phyloP scores from a whole-genome alignment of 1,140 invertebrate species.

The Hormaphis cornu region DNA sequence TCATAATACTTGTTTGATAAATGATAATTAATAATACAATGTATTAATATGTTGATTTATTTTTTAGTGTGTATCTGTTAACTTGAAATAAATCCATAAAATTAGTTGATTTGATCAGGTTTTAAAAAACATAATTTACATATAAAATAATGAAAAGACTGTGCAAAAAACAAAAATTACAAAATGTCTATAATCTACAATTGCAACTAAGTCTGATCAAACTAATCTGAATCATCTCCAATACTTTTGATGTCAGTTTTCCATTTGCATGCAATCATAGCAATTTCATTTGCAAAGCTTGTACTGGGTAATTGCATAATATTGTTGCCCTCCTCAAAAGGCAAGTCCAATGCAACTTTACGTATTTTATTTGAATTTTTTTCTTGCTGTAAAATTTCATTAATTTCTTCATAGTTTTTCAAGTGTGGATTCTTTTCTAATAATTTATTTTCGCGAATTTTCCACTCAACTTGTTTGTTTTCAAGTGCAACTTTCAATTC shows the following conservation, averaged over 20 bases:
- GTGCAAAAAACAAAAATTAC: neutral
- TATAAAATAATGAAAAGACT: too few relatives aligned
- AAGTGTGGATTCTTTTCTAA: constrained; percentile 10
- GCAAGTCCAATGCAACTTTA: neutral
- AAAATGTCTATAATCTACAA: neutral
- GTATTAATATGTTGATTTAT: too few relatives aligned
- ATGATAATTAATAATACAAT: neutral
- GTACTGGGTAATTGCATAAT: neutral
- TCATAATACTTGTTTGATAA: neutral
- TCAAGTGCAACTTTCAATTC: constrained; percentile 6
- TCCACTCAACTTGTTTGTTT: constrained; percentile 16
- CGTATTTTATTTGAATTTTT: neutral
- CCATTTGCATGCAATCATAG: constrained; percentile 3
- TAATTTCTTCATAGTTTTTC: neutral
- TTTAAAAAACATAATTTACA: too few relatives aligned
- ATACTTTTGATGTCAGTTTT: neutral
- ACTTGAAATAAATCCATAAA: too few relatives aligned
- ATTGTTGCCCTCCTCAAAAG: neutral
- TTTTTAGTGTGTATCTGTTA: too few relatives aligned
- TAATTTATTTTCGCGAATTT: neutral
- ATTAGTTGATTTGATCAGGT: too few relatives aligned
- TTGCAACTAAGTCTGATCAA: neutral
- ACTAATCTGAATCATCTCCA: constrained; percentile 9
- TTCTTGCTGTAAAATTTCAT: neutral
- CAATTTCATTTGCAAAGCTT: constrained; percentile 13